phyloP scores from a whole-genome alignment of 2,888 invertebrate species.

The Andrena hattorfiana region DNA sequence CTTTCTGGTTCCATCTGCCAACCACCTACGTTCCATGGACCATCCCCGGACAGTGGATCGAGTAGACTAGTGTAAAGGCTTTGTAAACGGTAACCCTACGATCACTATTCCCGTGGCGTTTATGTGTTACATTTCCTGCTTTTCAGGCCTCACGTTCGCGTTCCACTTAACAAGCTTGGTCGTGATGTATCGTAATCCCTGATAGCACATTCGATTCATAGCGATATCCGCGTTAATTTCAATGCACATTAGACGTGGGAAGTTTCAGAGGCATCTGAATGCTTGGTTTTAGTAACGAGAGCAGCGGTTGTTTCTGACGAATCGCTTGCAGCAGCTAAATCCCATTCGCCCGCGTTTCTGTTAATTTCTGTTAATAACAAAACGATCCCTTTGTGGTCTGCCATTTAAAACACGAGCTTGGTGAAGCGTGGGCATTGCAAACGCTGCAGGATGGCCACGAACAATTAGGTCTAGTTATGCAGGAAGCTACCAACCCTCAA shows the following conservation, averaged over 20 bases:
- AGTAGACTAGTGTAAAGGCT: not conserved
- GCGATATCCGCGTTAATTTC: slow-evolving; percentile 33
- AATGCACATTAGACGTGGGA: not conserved
- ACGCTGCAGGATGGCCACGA: too few relatives aligned
- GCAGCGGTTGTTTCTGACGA: slow-evolving; percentile 19
- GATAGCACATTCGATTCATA: slow-evolving; percentile 12
- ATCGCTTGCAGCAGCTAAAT: not conserved
- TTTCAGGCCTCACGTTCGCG: slow-evolving; percentile 26
- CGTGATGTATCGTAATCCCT: slow-evolving; percentile 5
- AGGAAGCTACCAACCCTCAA: too few relatives aligned
- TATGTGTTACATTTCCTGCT: slow-evolving; percentile 11
- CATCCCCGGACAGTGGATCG: slow-evolving; percentile 8
- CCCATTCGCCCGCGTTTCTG: slow-evolving; percentile 3
- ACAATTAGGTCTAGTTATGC: too few relatives aligned
- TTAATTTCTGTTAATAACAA: slow-evolving; percentile 25
- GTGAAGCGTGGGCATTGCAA: not conserved
- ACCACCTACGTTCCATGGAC: slow-evolving; percentile 16
- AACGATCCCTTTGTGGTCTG: not conserved
- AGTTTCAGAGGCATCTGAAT: slow-evolving; percentile 31
- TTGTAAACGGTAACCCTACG: slow-evolving; percentile 14
- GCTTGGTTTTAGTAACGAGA: slow-evolving; percentile 7
- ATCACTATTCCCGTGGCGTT: slow-evolving; percentile 22
- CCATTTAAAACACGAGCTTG: not conserved
- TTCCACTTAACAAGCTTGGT: slow-evolving; percentile 17
- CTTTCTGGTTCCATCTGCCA: not conserved